Conservation (phyloP, 2,113 vertebrate genomes). For the Amphilophus citrinellus region DNA sequence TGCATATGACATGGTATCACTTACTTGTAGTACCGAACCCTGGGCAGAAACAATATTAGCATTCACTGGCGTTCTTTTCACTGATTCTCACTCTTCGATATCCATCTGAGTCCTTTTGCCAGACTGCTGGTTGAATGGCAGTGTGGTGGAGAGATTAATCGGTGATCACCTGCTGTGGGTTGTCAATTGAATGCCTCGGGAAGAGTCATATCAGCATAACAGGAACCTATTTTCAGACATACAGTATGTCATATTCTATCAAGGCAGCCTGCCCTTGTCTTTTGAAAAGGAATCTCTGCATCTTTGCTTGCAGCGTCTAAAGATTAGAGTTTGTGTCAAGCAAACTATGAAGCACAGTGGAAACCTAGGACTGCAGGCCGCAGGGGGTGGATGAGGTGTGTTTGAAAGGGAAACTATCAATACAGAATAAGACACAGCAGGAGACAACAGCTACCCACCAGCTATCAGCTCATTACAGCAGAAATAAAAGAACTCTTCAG, state of each 20-base stretch:
- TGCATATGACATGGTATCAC: not conserved
- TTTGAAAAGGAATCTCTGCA: slow-evolving; percentile 53
- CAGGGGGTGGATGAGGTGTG: slow-evolving; percentile 58
- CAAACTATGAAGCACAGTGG: slow-evolving; percentile 52
- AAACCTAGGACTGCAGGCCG: slow-evolving; percentile 31
- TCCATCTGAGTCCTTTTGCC: slow-evolving; percentile 36
- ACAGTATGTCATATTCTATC: slow-evolving; percentile 57
- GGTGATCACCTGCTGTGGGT: slow-evolving; percentile 69
- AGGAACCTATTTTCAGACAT: slow-evolving; percentile 66
- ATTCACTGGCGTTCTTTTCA: slow-evolving; percentile 32
- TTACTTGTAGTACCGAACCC: slow-evolving; percentile 1
- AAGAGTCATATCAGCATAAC: slow-evolving; percentile 68
- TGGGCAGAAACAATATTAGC: slow-evolving; percentile 30
- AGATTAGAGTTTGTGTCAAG: slow-evolving; percentile 67
- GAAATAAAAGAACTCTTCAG: slow-evolving; percentile 65
- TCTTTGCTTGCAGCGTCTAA: slow-evolving; percentile 49
- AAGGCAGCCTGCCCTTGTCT: slow-evolving; percentile 58
- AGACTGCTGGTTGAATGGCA: slow-evolving; percentile 52
- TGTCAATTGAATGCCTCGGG: slow-evolving; percentile 72
- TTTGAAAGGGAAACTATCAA: slow-evolving; percentile 71
- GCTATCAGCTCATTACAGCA: slow-evolving; percentile 70
- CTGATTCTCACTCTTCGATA: slow-evolving; percentile 37
- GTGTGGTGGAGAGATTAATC: slow-evolving; percentile 70
- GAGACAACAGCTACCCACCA: slow-evolving; percentile 65
- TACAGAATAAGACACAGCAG: slow-evolving; percentile 64